phyloP scores from a whole-genome alignment of 2,888 invertebrate genomes.

The Synergus japonicus region DNA sequence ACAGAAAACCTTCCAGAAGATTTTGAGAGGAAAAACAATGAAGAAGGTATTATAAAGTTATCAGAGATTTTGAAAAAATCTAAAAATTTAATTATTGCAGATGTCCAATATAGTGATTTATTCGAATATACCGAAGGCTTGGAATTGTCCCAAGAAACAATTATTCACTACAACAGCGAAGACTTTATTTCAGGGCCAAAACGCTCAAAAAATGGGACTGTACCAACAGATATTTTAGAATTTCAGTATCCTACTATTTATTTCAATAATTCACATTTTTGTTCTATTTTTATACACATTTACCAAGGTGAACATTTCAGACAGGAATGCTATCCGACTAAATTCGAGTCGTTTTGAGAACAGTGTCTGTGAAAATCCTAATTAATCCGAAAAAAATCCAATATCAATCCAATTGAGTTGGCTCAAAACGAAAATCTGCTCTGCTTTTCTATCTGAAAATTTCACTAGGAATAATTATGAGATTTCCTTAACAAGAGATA shows the following conservation, averaged over 20 bases:
- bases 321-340: too few species aligned
- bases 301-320: too few species aligned
- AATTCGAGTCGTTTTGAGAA: too few species aligned
- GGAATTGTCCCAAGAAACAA: conserved; percentile 58
- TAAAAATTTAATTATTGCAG: conserved; percentile 44
- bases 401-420: too few species aligned
- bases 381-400: too few species aligned
- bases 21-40: not conserved
- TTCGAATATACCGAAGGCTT: conserved; percentile 48
- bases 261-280: conserved; percentile 44
- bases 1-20: conserved; percentile 45
- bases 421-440: too few species aligned
- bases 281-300: not conserved
- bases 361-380: too few species aligned
- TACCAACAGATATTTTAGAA: conserved; percentile 81
- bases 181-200: conserved; percentile 81
- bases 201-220: conserved; percentile 78
- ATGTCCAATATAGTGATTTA: conserved; percentile 25
- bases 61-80: not conserved
- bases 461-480: not conserved
- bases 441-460: too few species aligned
- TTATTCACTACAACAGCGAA: conserved; percentile 72
- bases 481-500: conserved; percentile 69
- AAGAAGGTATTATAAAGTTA: not conserved
- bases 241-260: conserved; percentile 83